These are phyloP conservation scores for Crossaster papposus DNA, from an alignment of 53 echinoderm and acorn worm genomes.

Conservation along the genomic window DNA sequence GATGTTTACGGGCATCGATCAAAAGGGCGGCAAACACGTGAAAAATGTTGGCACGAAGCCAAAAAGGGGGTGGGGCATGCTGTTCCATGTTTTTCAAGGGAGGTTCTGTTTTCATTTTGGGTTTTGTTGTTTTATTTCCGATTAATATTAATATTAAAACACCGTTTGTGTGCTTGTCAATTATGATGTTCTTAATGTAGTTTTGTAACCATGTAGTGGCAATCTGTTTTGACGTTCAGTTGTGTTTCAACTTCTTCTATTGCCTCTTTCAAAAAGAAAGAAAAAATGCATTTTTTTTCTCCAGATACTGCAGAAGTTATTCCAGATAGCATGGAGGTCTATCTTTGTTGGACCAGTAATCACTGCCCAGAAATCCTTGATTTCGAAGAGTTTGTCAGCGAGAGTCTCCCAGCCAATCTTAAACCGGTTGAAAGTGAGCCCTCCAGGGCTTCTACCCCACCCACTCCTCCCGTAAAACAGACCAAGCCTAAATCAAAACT, in stretches of 20 bases:
- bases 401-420: conserved; percentile 48
- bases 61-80: background rate
- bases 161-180: too few species aligned
- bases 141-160: too few species aligned
- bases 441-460: background rate
- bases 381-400: conserved; percentile 62
- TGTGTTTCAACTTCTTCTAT: too few species aligned
- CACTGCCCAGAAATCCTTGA: conserved; percentile 62
- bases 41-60: background rate
- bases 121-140: too few species aligned
- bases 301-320: background rate
- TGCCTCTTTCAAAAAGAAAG: background rate
- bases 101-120: too few species aligned
- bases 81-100: background rate
- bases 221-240: too few species aligned
- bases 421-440: conserved; percentile 36
- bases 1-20: background rate
- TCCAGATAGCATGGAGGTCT: conserved; percentile 20
- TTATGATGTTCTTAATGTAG: too few species aligned
- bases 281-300: background rate
- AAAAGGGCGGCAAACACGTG: background rate
- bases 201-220: too few species aligned
- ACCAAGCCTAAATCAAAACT: background rate
- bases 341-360: conserved; percentile 55
- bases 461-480: background rate